These are phyloP conservation scores for Machimus atricapillus DNA, from an alignment of 2,888 invertebrate species.

Conservation along the genomic window DNA sequence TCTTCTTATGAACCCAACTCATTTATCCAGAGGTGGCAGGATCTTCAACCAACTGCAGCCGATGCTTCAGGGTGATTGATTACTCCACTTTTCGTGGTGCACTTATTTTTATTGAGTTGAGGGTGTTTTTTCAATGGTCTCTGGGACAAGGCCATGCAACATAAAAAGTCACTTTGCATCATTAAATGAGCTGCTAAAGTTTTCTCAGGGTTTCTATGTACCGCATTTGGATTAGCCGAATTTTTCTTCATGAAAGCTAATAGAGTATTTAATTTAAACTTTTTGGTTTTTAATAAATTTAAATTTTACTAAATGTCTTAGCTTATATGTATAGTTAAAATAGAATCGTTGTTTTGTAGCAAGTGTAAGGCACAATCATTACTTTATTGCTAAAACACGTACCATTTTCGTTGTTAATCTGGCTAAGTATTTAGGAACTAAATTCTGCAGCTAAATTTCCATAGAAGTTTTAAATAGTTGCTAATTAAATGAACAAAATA, in stretches of 20 bases:
- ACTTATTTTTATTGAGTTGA: not conserved
- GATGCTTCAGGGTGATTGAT: not conserved
- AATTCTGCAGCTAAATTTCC: too few relatives aligned
- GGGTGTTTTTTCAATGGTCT: not conserved
- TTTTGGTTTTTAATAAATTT: not conserved
- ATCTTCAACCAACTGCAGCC: not conserved
- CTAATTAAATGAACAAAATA: too few relatives aligned
- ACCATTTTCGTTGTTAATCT: too few relatives aligned
- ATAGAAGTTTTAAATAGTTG: too few relatives aligned
- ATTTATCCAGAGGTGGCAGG: not conserved
- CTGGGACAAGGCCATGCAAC: not conserved
- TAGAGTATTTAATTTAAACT: not conserved
- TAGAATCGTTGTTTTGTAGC: too few relatives aligned
- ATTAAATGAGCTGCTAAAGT: not conserved
- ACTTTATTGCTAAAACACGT: too few relatives aligned
- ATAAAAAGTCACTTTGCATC: not conserved
- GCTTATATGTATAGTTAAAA: too few relatives aligned
- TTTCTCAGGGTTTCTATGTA: not conserved
- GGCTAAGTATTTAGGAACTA: too few relatives aligned
- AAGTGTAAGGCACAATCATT: too few relatives aligned
- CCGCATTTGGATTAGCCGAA: not conserved
- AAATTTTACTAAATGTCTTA: too few relatives aligned
- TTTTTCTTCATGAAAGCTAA: not conserved
- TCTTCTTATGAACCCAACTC: not conserved
- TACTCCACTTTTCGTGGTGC: not conserved